Base-by-base conservation (phyloP, 2,888 invertebrate genomes). In the Rhagonycha fulva region DNA sequence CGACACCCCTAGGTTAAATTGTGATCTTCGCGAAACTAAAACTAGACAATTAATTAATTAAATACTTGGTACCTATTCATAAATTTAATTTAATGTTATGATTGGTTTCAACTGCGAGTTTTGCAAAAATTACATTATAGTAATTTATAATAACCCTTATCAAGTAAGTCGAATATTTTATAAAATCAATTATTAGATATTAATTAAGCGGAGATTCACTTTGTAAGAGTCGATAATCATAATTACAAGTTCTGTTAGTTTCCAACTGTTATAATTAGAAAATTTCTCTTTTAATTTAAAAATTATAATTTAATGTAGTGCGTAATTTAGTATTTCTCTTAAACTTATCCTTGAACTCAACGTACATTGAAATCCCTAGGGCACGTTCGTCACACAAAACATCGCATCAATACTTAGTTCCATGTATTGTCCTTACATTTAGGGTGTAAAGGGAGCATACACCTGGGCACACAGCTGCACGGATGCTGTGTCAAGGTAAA, bases 401-500 rank as follows among this genome's bases (percentile, higher is more conserved):
- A 78, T 75, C 75, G 75, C 82, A 85, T 84, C 85, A 84, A 86
- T 84, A 85, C 85, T 85, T 83, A 83, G 84, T 86, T 86, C 86
- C 84, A 78, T 83, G 83, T 83, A 85, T 86, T 86, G 85, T 86
- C 85, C 85, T 83, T 83, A 82, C 77, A 81, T 80, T 78, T 85
- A 83, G 85, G 83, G 85, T 85, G 86, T 84, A 84, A 86, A 87
- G 86, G 86, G 86, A 86, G 84, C 85, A 85, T 85, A 86, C 87
- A 87, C 87, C 87, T 87, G 87, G 87, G 86, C 86, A 81, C 86
- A 86, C 87, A 87, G 87, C 87, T 87, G 87, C 87, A 85, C 82
- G 85, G 86, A 86, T 86, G 86, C 87, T 87, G 87, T 78, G 82
- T 79, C 84, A 83, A 84, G 83, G 76, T 76, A 78, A 78, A 84